Evolutionary conservation across 2,113 vertebrate species (phyloP), one percentile per base, ranked within the genome.

Genomic region (Upupa epops): DNA sequence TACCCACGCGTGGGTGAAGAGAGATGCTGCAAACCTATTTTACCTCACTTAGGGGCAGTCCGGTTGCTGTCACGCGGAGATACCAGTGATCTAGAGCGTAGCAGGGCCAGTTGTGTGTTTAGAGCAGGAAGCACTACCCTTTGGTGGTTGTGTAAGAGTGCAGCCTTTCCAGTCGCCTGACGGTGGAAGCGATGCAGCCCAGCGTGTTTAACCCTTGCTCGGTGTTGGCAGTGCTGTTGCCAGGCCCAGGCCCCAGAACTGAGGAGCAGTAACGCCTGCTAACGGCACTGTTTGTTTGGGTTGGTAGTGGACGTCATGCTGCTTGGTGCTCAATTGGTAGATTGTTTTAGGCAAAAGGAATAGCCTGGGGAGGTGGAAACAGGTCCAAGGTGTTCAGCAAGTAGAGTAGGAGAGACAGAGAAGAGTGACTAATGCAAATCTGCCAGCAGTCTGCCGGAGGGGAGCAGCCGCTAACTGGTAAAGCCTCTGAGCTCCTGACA

Each of bases 381-480:
- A 2, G 61, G 22, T 56, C 42, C 31, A 21, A 66, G 86, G 37
- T 68, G 42, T 42, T 76, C 90, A 90, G 80, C 49, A 72, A 66
- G 49, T 54, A 52, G 15, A 26, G 65, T 63, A 80, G 45, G 81
- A 28, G 83, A 94, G 91, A 48, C 46, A 91, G 93, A 83, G 79
- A 56, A 81, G 60, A 12, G 13, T 93, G 86, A 96, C 92, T 96
- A 90, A 94, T 56, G 58, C 0, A 61, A 93, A 92, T 96, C 89
- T 96, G 88, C 94, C 95, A 96, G 89, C 93, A 96, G 96, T 96
- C 86, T 95, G 77, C 93, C 86, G 85, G 86, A 94, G 86, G 63
- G 65, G 77, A 82, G 52, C 94, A 95, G 83, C 90, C 88, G 92
- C 45, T 96, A 92, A 78, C 77, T 92, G 94, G 86, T 94, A 88